Percentiles rank a stretch among this genome's conserved stretches.
Evolutionary conservation across 2,888 invertebrate species (phyloP).

Genomic region (Maniola hyperantus): DNA sequence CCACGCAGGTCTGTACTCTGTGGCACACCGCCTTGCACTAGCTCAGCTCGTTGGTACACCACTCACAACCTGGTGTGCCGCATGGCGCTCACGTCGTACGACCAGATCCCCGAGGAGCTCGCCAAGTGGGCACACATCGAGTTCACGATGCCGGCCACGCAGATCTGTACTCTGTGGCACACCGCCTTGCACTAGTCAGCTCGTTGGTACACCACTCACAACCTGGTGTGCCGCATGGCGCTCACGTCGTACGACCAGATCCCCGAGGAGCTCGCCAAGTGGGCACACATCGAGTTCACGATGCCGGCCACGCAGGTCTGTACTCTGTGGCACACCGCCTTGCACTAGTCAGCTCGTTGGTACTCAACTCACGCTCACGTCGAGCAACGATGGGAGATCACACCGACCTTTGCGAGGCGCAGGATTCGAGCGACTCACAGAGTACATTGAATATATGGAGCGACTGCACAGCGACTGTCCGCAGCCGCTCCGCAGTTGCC

Average conservation of each 20-base stretch:
- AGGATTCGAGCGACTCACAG: too few relatives aligned
- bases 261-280: slow-evolving; percentile 93
- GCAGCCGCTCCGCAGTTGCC: too few relatives aligned
- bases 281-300: slow-evolving; percentile 96
- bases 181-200: too few relatives aligned
- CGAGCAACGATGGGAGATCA: too few relatives aligned
- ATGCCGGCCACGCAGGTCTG: slow-evolving; percentile 97
- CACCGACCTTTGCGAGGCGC: too few relatives aligned
- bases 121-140: slow-evolving; percentile 93
- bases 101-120: slow-evolving; percentile 97
- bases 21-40: slow-evolving; percentile 79
- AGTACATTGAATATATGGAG: too few relatives aligned
- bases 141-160: slow-evolving; percentile 99
- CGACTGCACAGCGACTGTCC: too few relatives aligned
- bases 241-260: slow-evolving; percentile 98
- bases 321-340: slow-evolving; percentile 86
- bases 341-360: too few relatives aligned
- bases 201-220: slow-evolving; percentile 98
- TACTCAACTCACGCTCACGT: too few relatives aligned
- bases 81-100: slow-evolving; percentile 97
- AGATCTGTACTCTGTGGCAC: slow-evolving; percentile 90
- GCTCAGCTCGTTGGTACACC: too few relatives aligned
- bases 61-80: slow-evolving; percentile 97
- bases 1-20: slow-evolving; percentile 92
- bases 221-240: slow-evolving; percentile 96